phyloP scores from a whole-genome alignment of 2,113 vertebrate species.

The Bos taurus region DNA sequence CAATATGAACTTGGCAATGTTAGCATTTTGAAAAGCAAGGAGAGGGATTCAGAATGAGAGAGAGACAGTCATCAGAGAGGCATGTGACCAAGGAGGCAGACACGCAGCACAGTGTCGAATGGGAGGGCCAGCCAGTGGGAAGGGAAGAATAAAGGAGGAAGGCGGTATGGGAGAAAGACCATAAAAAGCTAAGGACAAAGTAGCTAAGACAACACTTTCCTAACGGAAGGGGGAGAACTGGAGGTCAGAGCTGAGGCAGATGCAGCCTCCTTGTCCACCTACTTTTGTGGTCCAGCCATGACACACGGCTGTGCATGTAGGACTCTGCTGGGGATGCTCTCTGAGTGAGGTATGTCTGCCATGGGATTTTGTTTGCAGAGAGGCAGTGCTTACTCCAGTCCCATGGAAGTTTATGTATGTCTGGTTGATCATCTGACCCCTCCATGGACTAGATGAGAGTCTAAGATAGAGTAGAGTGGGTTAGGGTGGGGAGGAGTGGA shows the following conservation, averaged over 20 bases:
- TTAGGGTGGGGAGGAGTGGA: background rate
- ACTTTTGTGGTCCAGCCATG: rapidly evolving
- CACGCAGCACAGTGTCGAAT: background rate
- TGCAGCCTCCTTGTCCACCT: background rate
- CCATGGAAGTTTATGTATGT: background rate
- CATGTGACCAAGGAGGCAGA: background rate
- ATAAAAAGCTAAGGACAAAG: too few species aligned
- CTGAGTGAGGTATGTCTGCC: background rate
- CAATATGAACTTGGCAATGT: background rate
- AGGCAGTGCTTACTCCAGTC: background rate
- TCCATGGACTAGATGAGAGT: background rate
- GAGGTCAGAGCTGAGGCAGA: too few species aligned
- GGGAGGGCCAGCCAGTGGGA: background rate
- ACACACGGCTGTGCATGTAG: background rate
- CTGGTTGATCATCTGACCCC: background rate
- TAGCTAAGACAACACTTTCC: background rate
- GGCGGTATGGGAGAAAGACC: background rate
- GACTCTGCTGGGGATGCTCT: background rate
- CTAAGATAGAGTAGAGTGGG: background rate
- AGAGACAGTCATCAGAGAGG: background rate
- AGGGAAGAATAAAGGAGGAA: background rate
- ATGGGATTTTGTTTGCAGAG: background rate
- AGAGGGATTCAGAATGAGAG: background rate
- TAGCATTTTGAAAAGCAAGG: background rate
- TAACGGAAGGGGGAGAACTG: background rate